Evolutionary conservation across 2,113 vertebrate species (phyloP).

Genomic region (Octodon degus): DNA sequence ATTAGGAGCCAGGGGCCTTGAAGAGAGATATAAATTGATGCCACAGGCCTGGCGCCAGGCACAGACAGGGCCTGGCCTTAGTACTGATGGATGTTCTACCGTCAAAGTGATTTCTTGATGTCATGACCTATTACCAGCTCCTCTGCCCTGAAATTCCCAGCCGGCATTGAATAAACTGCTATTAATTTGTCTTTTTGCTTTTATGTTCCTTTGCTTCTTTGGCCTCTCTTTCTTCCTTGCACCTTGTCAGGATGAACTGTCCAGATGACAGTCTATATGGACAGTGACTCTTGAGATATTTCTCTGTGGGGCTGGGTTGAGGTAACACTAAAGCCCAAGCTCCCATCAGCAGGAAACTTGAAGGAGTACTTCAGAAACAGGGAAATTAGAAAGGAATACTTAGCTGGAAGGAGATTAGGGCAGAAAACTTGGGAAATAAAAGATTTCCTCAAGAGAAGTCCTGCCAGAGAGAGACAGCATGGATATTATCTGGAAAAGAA

Average conservation of each 20-base stretch:
- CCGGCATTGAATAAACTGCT: slow-evolving; percentile 51
- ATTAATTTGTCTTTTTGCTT: slow-evolving; percentile 60
- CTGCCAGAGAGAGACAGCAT: background rate
- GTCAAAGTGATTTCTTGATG: slow-evolving; percentile 79
- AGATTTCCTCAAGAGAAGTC: background rate
- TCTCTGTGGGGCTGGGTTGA: background rate
- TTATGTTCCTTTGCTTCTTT: slow-evolving; percentile 5
- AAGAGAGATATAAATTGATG: slow-evolving; percentile 71
- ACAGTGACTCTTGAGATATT: background rate
- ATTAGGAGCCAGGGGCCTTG: slow-evolving; percentile 56
- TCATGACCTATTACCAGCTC: slow-evolving; percentile 64
- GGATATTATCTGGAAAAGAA: background rate
- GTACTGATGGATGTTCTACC: slow-evolving; percentile 59
- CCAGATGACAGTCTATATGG: background rate
- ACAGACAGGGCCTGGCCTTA: slow-evolving; percentile 74
- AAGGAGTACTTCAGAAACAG: background rate
- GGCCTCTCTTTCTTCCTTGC: slow-evolving; percentile 1
- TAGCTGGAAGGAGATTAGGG: background rate
- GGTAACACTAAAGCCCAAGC: background rate
- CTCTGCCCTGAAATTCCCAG: slow-evolving; percentile 35
- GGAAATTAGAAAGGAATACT: background rate
- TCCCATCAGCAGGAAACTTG: background rate
- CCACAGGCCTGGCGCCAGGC: slow-evolving; percentile 77
- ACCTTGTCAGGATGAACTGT: background rate
- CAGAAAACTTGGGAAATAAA: slow-evolving; percentile 23